Conservation (phyloP, 2,797 vertebrate genomes). For the Takifugu ocellatus region DNA sequence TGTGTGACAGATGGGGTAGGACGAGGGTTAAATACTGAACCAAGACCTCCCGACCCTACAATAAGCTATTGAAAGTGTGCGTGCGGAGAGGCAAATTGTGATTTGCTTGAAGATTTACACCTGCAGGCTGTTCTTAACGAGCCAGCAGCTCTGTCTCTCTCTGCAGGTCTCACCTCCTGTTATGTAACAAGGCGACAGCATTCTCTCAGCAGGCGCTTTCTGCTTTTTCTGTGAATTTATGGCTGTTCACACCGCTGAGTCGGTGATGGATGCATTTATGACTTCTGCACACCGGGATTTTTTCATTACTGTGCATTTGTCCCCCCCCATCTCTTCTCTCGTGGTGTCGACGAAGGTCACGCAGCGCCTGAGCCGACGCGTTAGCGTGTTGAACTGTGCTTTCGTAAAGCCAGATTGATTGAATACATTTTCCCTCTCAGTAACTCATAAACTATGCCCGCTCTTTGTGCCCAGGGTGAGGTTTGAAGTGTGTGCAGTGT, state of each 20-base stretch:
- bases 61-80: constrained; percentile 8
- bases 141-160: constrained; percentile 7
- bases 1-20: background rate
- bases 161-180: constrained; percentile 34
- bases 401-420: constrained; percentile 2
- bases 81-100: background rate
- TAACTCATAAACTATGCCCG: constrained; percentile 4
- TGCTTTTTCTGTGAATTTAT: constrained; percentile 6
- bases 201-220: constrained; percentile 27
- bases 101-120: constrained; percentile 8
- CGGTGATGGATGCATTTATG: constrained; percentile 28
- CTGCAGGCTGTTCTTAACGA: constrained; percentile 14
- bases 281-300: constrained; percentile 10
- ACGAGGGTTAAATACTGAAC: background rate
- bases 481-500: background rate
- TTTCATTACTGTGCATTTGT: background rate
- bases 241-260: background rate
- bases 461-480: constrained; percentile 2
- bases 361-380: background rate
- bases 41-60: constrained; percentile 12
- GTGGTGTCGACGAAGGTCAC: background rate
- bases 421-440: background rate
- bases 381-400: constrained; percentile 4
- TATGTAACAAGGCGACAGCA: constrained; percentile 30
- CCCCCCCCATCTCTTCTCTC: background rate